Conservation (phyloP, 2,797 vertebrate genomes). For the Anguilla marmorata region DNA sequence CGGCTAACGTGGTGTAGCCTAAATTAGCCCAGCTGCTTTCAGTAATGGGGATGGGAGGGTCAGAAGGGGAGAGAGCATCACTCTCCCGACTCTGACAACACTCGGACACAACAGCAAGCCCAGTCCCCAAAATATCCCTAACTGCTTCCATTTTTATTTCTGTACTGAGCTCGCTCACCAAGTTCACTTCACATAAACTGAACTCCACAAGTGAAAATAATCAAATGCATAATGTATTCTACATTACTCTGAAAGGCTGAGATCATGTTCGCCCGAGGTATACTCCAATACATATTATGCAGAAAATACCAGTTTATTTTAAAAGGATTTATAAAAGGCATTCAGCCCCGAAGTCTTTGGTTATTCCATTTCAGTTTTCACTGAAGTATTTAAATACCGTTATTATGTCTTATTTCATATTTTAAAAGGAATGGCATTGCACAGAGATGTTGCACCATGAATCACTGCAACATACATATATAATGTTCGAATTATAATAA, state of each 20-base stretch:
- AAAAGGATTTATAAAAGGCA: neutral
- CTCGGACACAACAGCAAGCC: neutral
- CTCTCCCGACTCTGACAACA: neutral
- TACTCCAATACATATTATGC: neutral
- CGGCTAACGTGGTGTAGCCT: slow-evolving; percentile 36
- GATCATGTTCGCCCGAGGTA: neutral
- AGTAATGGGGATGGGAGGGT: neutral
- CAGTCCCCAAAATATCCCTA: neutral
- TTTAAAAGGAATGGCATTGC: neutral
- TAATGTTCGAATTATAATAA: neutral
- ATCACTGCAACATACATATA: neutral
- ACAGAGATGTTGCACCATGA: neutral
- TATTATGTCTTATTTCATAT: neutral
- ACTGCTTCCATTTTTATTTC: neutral
- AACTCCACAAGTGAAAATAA: neutral
- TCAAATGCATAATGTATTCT: too few relatives aligned
- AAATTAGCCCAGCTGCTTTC: slow-evolving; percentile 43
- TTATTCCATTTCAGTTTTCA: neutral
- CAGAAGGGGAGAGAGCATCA: neutral
- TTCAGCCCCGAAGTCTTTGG: neutral
- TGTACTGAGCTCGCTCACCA: neutral
- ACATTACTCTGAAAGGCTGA: neutral
- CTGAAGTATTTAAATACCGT: neutral
- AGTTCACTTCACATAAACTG: neutral
- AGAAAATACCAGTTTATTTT: neutral